Base-by-base conservation (phyloP, 1,140 invertebrate genomes). In the Lithobius niger region DNA sequence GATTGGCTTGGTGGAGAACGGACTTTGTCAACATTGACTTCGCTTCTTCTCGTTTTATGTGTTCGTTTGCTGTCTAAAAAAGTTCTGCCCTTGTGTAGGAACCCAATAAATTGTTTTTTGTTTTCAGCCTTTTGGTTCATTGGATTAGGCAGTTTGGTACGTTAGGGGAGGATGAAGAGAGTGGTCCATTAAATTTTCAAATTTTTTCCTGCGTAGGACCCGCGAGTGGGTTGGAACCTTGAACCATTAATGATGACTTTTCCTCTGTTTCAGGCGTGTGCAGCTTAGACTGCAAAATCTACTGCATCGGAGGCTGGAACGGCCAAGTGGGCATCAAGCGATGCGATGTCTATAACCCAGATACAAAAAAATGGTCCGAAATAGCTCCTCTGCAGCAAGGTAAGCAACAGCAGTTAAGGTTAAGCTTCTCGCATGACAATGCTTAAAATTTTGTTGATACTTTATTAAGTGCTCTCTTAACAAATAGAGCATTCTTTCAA, bases 261-360 rank as follows among this genome's bases (percentile, higher is more conserved):
- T 44, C 36, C 31, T 60, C 52, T 36, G 42, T 59, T 66, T n/a
- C 63, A 79, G 85, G 83, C 49, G 82, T 87, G 27, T 86, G 83
- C 56, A 77, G 76, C 18, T 62, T 86, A 28, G 75, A 81, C 60
- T 77, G 71, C n/a, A 75, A 79, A 56, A 74, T 88, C 52, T 88
- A 83, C 71, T 83, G 83, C 64, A 76, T 88, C 54, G 88, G 88
- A 27, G 88, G 88, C 26, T 85, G 82, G 79, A 82, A 81, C 61
- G 86, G 83, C 27, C 82, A 88, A 64, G 69, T 73, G 54, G 83
- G 81, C 27, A 78, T 88, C 27, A 79, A 79, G 57, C 78, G 82
- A 58, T 87, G 86, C 71, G 82, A 89, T 67, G 74, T 82, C 6
- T 88, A 80, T 65, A 73, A 80, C 64, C 79, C 82, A 1, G 65